A percentile compares a stretch with the other conserved stretches of the same genome.
Conservation (phyloP, 2,113 vertebrate species). For the Cebus imitator region DNA sequence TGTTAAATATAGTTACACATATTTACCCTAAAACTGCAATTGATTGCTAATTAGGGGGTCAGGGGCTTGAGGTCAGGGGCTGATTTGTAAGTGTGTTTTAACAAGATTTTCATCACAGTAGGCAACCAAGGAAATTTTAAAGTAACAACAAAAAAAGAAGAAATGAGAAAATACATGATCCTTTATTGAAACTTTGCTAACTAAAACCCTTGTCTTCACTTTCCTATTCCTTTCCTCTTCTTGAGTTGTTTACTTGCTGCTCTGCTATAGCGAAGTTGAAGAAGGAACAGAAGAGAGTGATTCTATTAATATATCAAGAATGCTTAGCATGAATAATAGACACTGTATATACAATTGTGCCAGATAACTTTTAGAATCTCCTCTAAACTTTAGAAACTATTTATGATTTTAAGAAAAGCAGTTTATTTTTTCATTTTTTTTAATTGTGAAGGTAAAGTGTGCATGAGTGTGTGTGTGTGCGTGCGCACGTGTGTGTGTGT, state of each 20-base stretch:
- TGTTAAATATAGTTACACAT: background rate
- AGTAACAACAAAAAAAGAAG: background rate
- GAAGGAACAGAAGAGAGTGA: background rate
- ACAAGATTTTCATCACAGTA: background rate
- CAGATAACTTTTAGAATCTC: background rate
- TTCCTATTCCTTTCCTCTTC: background rate
- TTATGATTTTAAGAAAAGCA: background rate
- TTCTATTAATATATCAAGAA: background rate
- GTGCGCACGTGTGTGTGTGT: accelerated
- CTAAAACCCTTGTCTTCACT: background rate
- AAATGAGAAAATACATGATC: background rate
- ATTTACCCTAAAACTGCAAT: background rate
- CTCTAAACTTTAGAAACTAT: background rate
- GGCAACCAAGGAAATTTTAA: background rate
- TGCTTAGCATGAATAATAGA: background rate
- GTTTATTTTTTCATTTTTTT: background rate
- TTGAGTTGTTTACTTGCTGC: background rate
- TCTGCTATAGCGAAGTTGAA: background rate
- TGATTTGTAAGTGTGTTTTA: background rate
- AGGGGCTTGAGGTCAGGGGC: background rate
- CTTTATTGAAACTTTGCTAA: background rate
- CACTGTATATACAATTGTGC: background rate
- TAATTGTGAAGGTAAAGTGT: background rate
- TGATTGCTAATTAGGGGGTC: background rate
- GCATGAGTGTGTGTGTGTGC: background rate